Percentiles rank a stretch among this genome's conserved stretches.
Evolutionary conservation across 2,797 vertebrate genomes (phyloP).

Genomic region (Sebastes dallii): DNA sequence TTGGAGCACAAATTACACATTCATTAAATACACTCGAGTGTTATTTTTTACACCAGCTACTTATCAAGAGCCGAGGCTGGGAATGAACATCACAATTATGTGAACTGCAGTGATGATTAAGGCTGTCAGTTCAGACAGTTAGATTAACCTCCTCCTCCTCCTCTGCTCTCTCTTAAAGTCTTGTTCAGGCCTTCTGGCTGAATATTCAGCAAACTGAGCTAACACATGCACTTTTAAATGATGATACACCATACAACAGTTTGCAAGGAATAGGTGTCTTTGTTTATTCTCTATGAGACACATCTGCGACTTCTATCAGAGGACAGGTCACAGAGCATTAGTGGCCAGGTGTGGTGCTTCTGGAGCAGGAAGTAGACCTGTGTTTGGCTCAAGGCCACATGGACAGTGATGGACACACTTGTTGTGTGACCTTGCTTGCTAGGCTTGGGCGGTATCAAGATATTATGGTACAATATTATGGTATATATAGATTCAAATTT

Average conservation of each 20-base stretch:
- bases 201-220: neutral
- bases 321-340: neutral
- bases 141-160: slow-evolving; percentile 5
- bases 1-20: slow-evolving; percentile 27
- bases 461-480: no score
- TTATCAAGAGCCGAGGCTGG: slow-evolving; percentile 18
- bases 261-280: neutral
- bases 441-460: no score
- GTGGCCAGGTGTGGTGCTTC: neutral
- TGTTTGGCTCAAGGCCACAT: no score
- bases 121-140: slow-evolving; percentile 21
- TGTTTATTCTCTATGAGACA: neutral
- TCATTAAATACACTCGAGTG: slow-evolving; percentile 29
- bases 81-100: slow-evolving; percentile 49
- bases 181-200: neutral
- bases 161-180: neutral
- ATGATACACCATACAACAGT: neutral
- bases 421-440: no score
- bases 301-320: neutral
- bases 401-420: no score
- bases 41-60: slow-evolving; percentile 39
- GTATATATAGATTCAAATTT: no score
- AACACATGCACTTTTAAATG: neutral
- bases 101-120: slow-evolving; percentile 40
- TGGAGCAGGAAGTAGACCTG: neutral